These are phyloP conservation scores for Caenorhabditis sp. DNA, from an alignment of 2,888 invertebrate genomes.

Conservation along the genomic window DNA sequence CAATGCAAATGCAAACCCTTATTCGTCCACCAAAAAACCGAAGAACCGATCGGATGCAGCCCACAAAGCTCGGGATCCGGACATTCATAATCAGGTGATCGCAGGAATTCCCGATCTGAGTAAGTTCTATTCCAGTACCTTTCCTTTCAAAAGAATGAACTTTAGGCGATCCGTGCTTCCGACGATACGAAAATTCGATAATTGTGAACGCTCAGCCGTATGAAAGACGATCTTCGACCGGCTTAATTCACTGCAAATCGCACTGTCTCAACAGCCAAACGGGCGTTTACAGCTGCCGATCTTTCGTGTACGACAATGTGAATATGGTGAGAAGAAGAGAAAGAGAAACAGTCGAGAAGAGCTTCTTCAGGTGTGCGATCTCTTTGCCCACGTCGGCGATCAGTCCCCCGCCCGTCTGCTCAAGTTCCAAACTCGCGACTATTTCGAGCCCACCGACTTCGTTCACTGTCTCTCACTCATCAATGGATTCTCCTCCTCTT, in stretches of 20 bases:
- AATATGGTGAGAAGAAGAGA: constrained; percentile 77
- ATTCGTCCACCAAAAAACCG: constrained; percentile 18
- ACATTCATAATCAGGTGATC: constrained; percentile 60
- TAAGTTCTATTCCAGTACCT: constrained; percentile 30
- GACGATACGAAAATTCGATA: constrained; percentile 77
- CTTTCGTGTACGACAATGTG: constrained; percentile 79
- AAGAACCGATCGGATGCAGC: constrained; percentile 17
- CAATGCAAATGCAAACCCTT: constrained; percentile 22
- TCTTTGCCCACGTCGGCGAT: constrained; percentile 79
- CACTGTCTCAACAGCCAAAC: constrained; percentile 75
- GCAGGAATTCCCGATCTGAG: constrained; percentile 76
- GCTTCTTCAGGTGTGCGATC: constrained; percentile 74
- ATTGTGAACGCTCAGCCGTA: constrained; percentile 79
- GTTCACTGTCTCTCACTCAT: constrained; percentile 44
- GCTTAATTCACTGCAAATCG: constrained; percentile 74
- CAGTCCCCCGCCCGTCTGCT: constrained; percentile 73
- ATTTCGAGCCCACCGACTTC: constrained; percentile 75
- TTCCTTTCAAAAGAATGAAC: too few relatives aligned
- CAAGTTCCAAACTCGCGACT: constrained; percentile 78
- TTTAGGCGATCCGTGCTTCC: constrained; percentile 78
- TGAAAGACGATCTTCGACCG: constrained; percentile 74
- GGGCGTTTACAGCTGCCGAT: constrained; percentile 77
- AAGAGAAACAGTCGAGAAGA: background rate
- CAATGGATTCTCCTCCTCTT: background rate
- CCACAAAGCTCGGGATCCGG: constrained; percentile 39